Evolutionary conservation across 2,888 invertebrate genomes (phyloP).

Genomic region (Erpobdella octoculata): DNA sequence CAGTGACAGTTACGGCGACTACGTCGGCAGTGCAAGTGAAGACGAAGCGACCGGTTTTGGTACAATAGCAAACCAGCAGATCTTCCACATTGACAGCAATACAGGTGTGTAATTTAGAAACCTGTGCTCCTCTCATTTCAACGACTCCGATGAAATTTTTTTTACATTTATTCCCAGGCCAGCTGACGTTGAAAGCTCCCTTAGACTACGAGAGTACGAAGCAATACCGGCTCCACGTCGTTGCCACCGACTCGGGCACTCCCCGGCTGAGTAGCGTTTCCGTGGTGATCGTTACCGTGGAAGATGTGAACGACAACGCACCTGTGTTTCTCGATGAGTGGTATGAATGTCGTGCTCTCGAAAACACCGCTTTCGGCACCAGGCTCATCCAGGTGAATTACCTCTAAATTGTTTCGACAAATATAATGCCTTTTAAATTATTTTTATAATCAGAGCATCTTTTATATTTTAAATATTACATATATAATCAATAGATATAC

Average conservation of each 20-base stretch:
- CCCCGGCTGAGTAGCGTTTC: background rate
- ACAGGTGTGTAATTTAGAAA: background rate
- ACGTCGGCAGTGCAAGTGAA: background rate
- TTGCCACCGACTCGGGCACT: background rate
- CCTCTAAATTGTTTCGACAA: background rate
- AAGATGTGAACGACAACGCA: background rate
- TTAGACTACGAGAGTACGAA: conserved; percentile 1
- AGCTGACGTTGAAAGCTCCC: background rate
- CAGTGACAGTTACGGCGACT: no score
- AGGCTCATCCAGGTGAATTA: background rate
- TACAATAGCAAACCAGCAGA: no score
- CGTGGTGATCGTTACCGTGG: background rate
- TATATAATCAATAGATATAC: no score
- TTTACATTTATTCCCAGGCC: background rate
- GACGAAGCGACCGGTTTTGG: background rate
- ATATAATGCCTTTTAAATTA: background rate
- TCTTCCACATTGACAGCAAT: background rate
- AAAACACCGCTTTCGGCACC: background rate
- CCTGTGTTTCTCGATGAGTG: background rate
- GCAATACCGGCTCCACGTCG: background rate
- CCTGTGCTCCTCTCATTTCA: no score
- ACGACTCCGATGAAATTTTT: background rate
- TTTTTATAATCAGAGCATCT: background rate
- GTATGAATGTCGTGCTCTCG: background rate
- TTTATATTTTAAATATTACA: no score